A percentile compares a stretch with the other conserved stretches of the same genome.
phyloP scores from a whole-genome alignment of 2,888 invertebrate species.

The Gymnosoma rotundatum region DNA sequence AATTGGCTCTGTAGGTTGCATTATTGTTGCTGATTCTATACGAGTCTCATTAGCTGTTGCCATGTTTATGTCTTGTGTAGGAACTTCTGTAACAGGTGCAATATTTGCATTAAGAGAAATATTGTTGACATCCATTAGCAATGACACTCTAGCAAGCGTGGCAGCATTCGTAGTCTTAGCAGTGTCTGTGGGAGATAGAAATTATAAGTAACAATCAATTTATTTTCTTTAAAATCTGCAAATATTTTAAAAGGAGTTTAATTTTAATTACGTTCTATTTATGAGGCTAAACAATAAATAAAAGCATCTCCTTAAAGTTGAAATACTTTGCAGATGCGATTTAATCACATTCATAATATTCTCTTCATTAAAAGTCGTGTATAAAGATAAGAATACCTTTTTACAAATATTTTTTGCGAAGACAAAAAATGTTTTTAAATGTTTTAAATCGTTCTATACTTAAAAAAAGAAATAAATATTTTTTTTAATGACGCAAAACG shows the following conservation, averaged over 20 bases:
- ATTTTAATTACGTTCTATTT: no score
- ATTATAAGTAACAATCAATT: not conserved
- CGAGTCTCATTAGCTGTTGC: not conserved
- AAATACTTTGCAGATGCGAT: no score
- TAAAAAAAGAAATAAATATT: no score
- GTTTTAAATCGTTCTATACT: no score
- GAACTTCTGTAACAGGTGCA: not conserved
- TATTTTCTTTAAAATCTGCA: not conserved
- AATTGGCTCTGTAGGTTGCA: not conserved
- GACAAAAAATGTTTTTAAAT: no score
- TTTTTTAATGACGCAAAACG: no score
- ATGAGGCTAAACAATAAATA: no score
- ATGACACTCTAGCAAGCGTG: conserved; percentile 1
- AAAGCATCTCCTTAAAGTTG: no score
- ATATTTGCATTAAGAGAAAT: conserved; percentile 1
- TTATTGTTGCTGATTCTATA: not conserved
- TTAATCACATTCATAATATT: no score
- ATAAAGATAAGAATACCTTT: no score
- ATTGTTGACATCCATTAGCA: conserved; percentile 31
- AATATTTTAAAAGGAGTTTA: not conserved
- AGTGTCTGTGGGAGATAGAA: conserved; percentile 1
- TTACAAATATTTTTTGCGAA: no score
- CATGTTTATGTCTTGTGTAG: not conserved
- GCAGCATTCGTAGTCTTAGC: conserved; percentile 7
- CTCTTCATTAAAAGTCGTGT: no score